Percentiles rank a stretch among this genome's conserved stretches.
These are phyloP conservation scores for Bicyclus anynana DNA, from an alignment of 1,140 invertebrate species.

Conservation along the genomic window DNA sequence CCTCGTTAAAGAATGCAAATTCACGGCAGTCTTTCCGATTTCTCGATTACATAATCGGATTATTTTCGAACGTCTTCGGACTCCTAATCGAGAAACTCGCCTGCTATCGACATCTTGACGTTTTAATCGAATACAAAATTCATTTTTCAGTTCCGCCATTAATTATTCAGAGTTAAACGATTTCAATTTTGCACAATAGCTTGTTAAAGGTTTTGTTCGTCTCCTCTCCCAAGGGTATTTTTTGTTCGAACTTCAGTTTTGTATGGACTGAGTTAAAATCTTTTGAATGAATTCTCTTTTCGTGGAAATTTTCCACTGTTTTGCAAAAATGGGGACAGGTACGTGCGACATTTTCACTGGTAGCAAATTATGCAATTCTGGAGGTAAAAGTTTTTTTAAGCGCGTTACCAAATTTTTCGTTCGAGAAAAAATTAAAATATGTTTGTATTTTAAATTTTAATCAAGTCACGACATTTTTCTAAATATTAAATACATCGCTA, in stretches of 20 bases:
- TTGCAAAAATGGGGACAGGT: too few species aligned
- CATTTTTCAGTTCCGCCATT: conserved; percentile 1
- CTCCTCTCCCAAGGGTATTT: not conserved
- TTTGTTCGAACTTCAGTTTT: not conserved
- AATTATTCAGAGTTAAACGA: not conserved
- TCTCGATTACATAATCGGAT: not conserved
- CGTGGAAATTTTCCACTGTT: too few species aligned
- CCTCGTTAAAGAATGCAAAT: not conserved
- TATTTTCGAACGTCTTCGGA: not conserved
- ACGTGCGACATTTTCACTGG: too few species aligned
- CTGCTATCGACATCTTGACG: conserved; percentile 1
- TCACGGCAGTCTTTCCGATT: not conserved
- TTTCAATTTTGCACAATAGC: not conserved
- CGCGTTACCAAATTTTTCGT: too few species aligned
- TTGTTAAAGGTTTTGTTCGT: not conserved
- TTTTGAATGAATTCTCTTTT: not conserved
- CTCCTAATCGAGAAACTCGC: not conserved
- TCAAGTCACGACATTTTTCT: too few species aligned
- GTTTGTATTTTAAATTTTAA: too few species aligned
- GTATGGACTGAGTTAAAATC: not conserved
- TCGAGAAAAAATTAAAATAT: too few species aligned
- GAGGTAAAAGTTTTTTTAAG: too few species aligned
- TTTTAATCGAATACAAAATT: not conserved
- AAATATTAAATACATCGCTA: too few species aligned
- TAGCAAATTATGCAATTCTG: too few species aligned